phyloP scores from a whole-genome alignment of 1,140 invertebrate genomes.

The Hyles euphorbiae region DNA sequence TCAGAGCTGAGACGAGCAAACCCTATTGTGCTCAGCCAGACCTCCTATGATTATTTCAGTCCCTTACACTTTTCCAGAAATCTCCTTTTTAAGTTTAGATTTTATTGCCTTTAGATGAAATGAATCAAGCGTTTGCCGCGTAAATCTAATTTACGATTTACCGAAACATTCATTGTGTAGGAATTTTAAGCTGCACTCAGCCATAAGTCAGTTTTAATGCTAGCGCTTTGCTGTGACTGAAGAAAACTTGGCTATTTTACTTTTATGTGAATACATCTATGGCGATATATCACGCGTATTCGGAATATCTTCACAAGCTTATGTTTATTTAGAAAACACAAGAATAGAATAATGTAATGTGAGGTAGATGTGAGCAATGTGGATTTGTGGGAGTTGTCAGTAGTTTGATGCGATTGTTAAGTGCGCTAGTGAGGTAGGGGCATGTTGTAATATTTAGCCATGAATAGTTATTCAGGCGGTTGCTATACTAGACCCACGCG shows the following conservation, averaged over 20 bases:
- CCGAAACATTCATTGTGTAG: conserved; percentile 24
- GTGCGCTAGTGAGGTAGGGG: no score
- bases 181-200: conserved; percentile 21
- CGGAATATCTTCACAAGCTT: no score
- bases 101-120: conserved; percentile 50
- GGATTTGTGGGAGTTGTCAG: no score
- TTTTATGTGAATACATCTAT: no score
- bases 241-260: no score
- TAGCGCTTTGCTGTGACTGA: conserved; percentile 2
- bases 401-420: no score
- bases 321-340: no score
- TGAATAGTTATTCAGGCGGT: conserved; percentile 26
- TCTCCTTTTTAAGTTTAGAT: conserved; percentile 54
- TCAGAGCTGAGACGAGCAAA: conserved; percentile 60
- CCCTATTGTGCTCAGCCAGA: conserved; percentile 68
- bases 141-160: conserved; percentile 40
- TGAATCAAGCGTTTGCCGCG: conserved; percentile 34
- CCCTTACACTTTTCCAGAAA: conserved; percentile 60
- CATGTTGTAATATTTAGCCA: conserved; percentile 6
- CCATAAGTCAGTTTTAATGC: conserved; percentile 20
- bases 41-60: conserved; percentile 73
- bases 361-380: no score
- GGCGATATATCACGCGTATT: no score
- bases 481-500: conserved; percentile 60
- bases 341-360: no score